Evolutionary conservation across 2,797 vertebrate genomes (phyloP).

Genomic region (Megaceryle alcyon): DNA sequence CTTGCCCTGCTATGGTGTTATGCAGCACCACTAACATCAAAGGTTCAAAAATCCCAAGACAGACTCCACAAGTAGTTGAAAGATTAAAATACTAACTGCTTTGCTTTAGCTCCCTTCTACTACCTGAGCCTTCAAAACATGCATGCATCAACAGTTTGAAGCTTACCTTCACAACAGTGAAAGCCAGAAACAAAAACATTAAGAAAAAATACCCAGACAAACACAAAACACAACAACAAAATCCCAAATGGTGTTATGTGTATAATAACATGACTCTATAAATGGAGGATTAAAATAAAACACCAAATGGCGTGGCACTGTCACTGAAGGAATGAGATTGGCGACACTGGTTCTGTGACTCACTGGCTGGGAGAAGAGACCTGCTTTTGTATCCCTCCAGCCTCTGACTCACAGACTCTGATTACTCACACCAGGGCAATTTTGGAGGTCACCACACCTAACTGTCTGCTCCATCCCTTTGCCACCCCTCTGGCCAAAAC

Average conservation of each 20-base stretch:
- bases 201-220: neutral
- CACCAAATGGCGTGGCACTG: neutral
- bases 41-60: neutral
- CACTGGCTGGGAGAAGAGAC: slow-evolving; percentile 8
- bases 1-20: neutral
- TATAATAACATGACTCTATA: neutral
- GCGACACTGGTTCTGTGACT: neutral
- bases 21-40: neutral
- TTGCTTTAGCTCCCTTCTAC: neutral
- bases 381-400: neutral
- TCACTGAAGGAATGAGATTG: neutral
- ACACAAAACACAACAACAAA: rapidly evolving
- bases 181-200: neutral
- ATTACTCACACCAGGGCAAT: neutral
- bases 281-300: neutral
- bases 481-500: neutral
- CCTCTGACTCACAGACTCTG: slow-evolving; percentile 35
- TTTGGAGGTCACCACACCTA: slow-evolving; percentile 37
- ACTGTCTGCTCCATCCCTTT: neutral
- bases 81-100: neutral
- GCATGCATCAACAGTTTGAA: neutral
- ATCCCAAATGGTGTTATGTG: neutral
- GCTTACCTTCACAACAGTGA: neutral
- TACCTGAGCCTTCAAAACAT: neutral
- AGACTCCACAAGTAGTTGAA: neutral